Percentiles rank a stretch among this genome's conserved stretches.
These are phyloP conservation scores for Amniataba percoides DNA, from an alignment of 2,797 vertebrate genomes.

Conservation along the genomic window DNA sequence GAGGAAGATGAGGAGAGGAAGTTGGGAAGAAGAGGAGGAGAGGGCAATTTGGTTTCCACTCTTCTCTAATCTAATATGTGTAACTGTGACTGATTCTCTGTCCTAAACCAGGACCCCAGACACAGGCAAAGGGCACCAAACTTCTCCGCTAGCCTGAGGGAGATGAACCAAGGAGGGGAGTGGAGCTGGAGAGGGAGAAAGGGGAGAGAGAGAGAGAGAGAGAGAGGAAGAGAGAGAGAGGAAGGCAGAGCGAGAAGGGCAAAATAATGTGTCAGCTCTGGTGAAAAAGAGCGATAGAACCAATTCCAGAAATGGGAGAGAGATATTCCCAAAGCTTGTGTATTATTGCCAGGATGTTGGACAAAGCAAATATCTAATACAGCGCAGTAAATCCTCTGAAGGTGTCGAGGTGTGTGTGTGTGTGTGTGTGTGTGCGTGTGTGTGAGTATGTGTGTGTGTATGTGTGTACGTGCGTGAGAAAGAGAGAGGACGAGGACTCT, in stretches of 20 bases:
- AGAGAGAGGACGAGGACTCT: conserved; percentile 49
- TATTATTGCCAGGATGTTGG: conserved; percentile 78
- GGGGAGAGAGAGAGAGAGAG: conserved; percentile 10
- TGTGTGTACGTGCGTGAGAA: neutral
- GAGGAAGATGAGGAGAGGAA: conserved; percentile 49
- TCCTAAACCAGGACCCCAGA: conserved; percentile 78
- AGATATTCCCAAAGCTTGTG: conserved; percentile 81
- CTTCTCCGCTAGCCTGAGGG: conserved; percentile 73
- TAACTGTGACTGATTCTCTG: conserved; percentile 83
- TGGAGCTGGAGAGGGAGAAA: conserved; percentile 37
- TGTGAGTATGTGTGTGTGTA: neutral
- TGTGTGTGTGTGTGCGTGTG: neutral
- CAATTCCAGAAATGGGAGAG: conserved; percentile 79
- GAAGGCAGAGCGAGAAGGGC: conserved; percentile 34
- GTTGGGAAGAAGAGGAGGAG: conserved; percentile 64
- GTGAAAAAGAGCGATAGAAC: conserved; percentile 79
- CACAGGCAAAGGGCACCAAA: conserved; percentile 77
- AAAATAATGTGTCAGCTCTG: conserved; percentile 78
- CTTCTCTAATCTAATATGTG: conserved; percentile 84
- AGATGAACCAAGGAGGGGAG: conserved; percentile 61
- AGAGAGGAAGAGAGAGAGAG: neutral
- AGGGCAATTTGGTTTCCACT: conserved; percentile 80
- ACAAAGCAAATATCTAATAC: conserved; percentile 81
- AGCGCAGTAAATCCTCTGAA: conserved; percentile 72
- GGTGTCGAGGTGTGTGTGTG: conserved; percentile 46